Evolutionary conservation across 1,140 invertebrate species (phyloP), one percentile per base, ranked within the genome.

Genomic region (Lordiphosa mommai): DNA sequence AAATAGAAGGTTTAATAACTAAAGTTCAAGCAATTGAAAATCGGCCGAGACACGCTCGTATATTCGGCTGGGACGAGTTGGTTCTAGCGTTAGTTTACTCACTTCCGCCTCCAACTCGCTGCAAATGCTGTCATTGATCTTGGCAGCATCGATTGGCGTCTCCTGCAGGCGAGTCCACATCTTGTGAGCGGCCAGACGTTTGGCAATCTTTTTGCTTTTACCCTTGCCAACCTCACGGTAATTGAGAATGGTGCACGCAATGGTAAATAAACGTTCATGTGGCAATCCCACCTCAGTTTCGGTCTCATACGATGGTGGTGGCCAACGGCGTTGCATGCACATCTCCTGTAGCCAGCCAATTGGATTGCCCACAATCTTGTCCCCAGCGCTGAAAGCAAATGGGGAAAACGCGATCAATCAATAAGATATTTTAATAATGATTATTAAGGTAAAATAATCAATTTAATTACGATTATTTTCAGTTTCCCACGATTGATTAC

Each of bases 181-280:
- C 86, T 96, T 96, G 82, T 95, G 93, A 30, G 97, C 97, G 14
- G 97, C 97, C 86, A 96, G 93, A 29, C 97, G 91, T 90, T 99
- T 99, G 1, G 97, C 97, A 12, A 98, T 91, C 87, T 98, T 98
- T 90, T 99, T 99, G 44, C 97, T 98, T 87, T 98, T 97, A 2
- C 97, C 98, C 40, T 92, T 93, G 69, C 95, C 95, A 12, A 94
- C 92, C 89, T 96, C 94, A 60, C 93, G 92, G 77, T 95, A 94
- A 65, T 96, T 96, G 38, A 95, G 90, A 60, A 97, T 94, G 40
- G 94, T 93, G 87, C 97, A 99, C 3, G 96, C 93, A 86, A 99
- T 97, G 1, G 96, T 97, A 82, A 98, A 98, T 52, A 96, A 94
- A 52, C 97, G 92, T 86, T 98, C 96, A 82, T 98, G 96, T 3